These are phyloP conservation scores for Diplodus sargus DNA, from an alignment of 2,797 vertebrate species.

Conservation along the genomic window DNA sequence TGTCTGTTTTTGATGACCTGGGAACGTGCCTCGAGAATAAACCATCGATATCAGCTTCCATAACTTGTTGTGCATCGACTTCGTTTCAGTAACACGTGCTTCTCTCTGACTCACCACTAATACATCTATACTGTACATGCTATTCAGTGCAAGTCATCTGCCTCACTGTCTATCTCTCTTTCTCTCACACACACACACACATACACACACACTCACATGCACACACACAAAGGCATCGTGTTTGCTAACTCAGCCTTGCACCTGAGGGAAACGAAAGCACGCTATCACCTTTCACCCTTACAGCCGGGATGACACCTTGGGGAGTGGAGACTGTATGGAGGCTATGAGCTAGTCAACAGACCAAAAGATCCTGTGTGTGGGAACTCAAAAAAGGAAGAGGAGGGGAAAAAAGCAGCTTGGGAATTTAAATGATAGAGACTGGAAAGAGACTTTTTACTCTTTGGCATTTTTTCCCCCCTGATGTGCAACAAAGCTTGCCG, in stretches of 20 bases:
- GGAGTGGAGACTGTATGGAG: conserved; percentile 45
- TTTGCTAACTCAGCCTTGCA: conserved; percentile 53
- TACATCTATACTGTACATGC: neutral
- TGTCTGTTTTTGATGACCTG: no score
- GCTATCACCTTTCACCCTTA: conserved; percentile 65
- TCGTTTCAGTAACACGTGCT: neutral
- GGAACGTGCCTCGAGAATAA: no score
- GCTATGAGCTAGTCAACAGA: conserved; percentile 35
- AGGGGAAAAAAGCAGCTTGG: neutral
- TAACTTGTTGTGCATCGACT: no score
- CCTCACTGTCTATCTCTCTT: neutral
- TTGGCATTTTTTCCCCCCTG: no score
- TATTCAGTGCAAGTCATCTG: conserved; percentile 6
- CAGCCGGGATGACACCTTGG: conserved; percentile 56
- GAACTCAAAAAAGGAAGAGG: conserved; percentile 15
- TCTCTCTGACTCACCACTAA: neutral
- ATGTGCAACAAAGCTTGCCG: no score
- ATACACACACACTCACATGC: conserved; percentile 34
- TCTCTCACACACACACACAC: neutral
- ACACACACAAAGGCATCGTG: conserved; percentile 40
- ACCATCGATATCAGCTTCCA: neutral
- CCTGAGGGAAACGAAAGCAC: conserved; percentile 41
- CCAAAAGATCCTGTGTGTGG: conserved; percentile 28
- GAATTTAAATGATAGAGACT: conserved; percentile 1
- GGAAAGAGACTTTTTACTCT: neutral